Base-by-base conservation (phyloP, 2,888 invertebrate genomes). In the Chymomyza caudatula region DNA sequence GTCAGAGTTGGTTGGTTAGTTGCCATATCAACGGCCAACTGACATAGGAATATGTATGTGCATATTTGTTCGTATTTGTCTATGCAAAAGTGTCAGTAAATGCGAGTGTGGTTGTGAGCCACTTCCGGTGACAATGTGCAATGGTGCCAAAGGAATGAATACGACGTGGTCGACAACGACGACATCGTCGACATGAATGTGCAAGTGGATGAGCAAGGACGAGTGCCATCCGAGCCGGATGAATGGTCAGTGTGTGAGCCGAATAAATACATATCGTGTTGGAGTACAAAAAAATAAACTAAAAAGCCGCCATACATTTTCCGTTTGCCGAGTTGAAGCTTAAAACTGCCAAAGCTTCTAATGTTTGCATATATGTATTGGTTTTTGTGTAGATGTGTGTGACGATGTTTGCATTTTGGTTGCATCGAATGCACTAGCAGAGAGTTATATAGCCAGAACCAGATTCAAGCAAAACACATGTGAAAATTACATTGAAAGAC, bases 71-170 rank as follows among this genome's bases (percentile, higher is more conserved):
- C 60, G 47, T 55, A 19, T 56, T 23, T 64, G 20, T 54, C 51
- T 59, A 44, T 56, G 44, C 63, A 59, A 62, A 43, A 6, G n/a
- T 54, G 37, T n/a, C 4, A 15, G 8, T 43, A 42, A n/a, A 19
- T 56, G 54, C 25, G 11, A 58, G 57, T 72, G 65, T 71, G 66
- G 71, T 60, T 69, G 66, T 79, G 80, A 65, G 69, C 70, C 56
- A 85, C 70, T 83, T 83, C 83, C 85, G 83, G 85, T 80, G 82
- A 86, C 86, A 86, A 86, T 85, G 85, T 77, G 80, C 82, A 67
- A 69, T 63, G 79, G 60, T 74, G 82, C 56, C 60, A 76, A 70
- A 83, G 73, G 69, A 78, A 77, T 74, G 74, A 74, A 54, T 23
- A 17, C 54, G 54, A 54, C 29, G 22, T 13, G 19, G 22, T 8